Evolutionary conservation across 2,113 vertebrate species (phyloP), one percentile per base, ranked within the genome.

Genomic region (Dinomys branickii): DNA sequence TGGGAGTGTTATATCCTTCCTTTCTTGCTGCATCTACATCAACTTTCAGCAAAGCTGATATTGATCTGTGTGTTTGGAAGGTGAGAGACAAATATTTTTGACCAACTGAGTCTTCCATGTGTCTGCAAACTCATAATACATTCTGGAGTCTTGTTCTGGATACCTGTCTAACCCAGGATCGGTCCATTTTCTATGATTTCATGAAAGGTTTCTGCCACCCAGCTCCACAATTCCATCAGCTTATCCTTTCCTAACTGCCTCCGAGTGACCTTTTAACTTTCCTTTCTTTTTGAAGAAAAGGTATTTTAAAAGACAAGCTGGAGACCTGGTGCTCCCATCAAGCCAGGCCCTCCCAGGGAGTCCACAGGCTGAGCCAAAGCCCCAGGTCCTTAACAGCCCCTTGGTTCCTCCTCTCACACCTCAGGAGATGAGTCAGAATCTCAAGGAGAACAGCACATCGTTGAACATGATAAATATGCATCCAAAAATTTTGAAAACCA

Each of bases 401-500:
- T 9, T 3, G 65, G 30, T 65, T 30, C 73, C 84, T 95, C 78
- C 41, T 26, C 61, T 61, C 35, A 11, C 19, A 58, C 78, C 90
- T 71, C 33, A 58, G 35, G n/a, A 90, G 90, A 77, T 24, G 90
- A 96, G 91, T 97, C 87, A 93, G 81, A 73, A 47, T 94, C 73
- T 97, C 97, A 97, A 97, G 97, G 97, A 98, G 96, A 98, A 93
- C 81, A 96, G 90, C 96, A 91, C 83, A 41, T 52, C 85, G 88
- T 13, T 81, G 83, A 96, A 85, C 41, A 12, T 78, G 83, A 98
- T 98, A 98, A 97, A 98, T 98, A 98, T 98, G 98, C 96, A 98
- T 98, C 94, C 88, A 56, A 95, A 97, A 85, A 28, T 97, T 97
- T 97, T 93, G 94, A 98, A 98, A 98, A 97, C 95, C 97, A 98